Percentiles rank a stretch among this genome's conserved stretches.
Conservation (phyloP, 2,888 invertebrate genomes). For the Geotrupes spiniger region DNA sequence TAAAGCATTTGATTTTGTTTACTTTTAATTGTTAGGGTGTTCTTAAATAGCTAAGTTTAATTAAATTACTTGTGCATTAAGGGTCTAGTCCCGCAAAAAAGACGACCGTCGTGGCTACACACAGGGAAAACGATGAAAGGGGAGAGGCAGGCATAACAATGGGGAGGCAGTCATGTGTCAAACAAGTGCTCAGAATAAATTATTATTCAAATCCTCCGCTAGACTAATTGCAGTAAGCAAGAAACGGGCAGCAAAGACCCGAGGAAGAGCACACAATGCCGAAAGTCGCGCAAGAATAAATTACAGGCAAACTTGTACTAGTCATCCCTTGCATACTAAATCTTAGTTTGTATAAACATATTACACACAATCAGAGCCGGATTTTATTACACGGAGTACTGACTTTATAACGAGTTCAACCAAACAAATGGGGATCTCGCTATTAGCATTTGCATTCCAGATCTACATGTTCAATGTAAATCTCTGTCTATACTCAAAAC, state of each 20-base stretch:
- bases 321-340: conserved; percentile 44
- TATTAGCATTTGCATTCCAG: conserved; percentile 31
- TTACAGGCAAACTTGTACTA: conserved; percentile 43
- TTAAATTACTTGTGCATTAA: no score
- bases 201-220: conserved; percentile 45
- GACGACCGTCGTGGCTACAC: no score
- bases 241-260: conserved; percentile 41
- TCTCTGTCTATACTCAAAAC: conserved; percentile 12
- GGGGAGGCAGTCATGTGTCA: conserved; percentile 41
- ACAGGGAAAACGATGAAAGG: conserved; percentile 1
- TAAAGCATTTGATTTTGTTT: no score
- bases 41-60: no score
- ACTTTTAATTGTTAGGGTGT: no score
- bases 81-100: no score
- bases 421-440: conserved; percentile 33
- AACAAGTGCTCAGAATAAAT: conserved; percentile 43
- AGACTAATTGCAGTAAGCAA: conserved; percentile 47
- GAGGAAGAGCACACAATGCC: conserved; percentile 29
- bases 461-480: conserved; percentile 20
- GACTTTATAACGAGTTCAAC: conserved; percentile 42
- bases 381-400: conserved; percentile 42
- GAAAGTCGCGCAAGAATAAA: conserved; percentile 46
- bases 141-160: conserved; percentile 21
- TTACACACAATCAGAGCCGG: conserved; percentile 44
- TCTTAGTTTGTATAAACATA: conserved; percentile 48